A percentile compares a stretch with the other conserved stretches of the same genome.
phyloP scores from a whole-genome alignment of 2,888 invertebrate genomes.

The Aleiodes alternator region DNA sequence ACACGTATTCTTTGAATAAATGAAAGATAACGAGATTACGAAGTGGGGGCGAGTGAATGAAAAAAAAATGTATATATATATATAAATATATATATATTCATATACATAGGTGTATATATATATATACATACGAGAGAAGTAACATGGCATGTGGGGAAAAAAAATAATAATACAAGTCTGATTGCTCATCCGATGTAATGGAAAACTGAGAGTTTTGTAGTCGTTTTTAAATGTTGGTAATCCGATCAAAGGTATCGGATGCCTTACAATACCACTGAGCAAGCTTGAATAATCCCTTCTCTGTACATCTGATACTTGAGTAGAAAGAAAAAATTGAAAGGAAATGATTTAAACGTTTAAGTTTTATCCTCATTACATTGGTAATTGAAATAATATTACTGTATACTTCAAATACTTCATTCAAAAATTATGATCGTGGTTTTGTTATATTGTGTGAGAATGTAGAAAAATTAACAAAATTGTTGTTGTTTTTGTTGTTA shows the following conservation, averaged over 20 bases:
- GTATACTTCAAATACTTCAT: background rate
- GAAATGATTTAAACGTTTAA: background rate
- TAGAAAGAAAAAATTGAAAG: background rate
- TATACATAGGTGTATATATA: background rate
- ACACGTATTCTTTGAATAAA: background rate
- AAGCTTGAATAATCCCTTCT: conserved; percentile 25
- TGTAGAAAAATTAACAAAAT: background rate
- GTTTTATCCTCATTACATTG: background rate
- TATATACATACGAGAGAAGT: background rate
- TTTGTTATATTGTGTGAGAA: background rate
- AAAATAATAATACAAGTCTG: background rate
- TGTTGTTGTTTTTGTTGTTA: too few relatives aligned
- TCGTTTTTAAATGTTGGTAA: conserved; percentile 31
- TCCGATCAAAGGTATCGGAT: conserved; percentile 37
- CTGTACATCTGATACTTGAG: conserved; percentile 2
- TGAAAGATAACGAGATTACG: background rate
- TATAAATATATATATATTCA: too few relatives aligned
- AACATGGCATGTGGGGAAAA: background rate
- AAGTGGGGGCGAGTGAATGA: background rate
- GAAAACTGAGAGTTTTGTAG: conserved; percentile 15
- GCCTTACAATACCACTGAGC: conserved; percentile 34
- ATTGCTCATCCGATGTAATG: conserved; percentile 13
- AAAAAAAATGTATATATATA: background rate
- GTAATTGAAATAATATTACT: conserved; percentile 1
- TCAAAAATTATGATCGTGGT: background rate